Evolutionary conservation across 2,113 vertebrate genomes (phyloP), one percentile per base, ranked within the genome.

Genomic region (Ictalurus furcatus): DNA sequence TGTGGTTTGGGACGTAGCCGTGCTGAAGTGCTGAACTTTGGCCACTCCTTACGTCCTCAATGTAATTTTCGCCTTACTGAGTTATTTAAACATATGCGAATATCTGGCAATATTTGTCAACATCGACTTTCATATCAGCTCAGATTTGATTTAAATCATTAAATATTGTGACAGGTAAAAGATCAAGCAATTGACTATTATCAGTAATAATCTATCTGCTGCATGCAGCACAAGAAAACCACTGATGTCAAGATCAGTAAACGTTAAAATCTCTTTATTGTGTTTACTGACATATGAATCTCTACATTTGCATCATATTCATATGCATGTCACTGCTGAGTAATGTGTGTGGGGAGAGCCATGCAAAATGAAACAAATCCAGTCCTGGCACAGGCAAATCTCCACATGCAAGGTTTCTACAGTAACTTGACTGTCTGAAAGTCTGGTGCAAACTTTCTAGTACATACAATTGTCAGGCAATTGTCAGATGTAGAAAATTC

Each of bases 321-420:
- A 80, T 86, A 23, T 88, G 67, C 83, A 67, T 87, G 74, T 28
- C 21, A 59, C 61, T 89, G 82, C 71, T 91, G 84, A 89, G 88
- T 28, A 89, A 73, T 85, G 65, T 54, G 85, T 87, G 71, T 71
- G 44, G 25, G 87, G 40, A 59, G 83, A 91, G 81, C 87, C 61
- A 95, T 95, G 94, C 92, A 95, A 95, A 91, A 86, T 34, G 21
- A 85, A 69, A 63, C 87, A 84, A 91, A 65, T 73, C 52, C 63
- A 89, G 91, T 89, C 83, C 61, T 83, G 79, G 88, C 73, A 85
- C 56, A 93, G 73, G 92, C 94, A 95, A 94, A 95, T 92, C 23
- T 34, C 61, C 79, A 67, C 54, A 65, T 69, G 84, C 83, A 89
- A 76, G 82, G 23, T 83, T 74, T 82, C 74, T 88, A 34, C 9